Percentiles rank a stretch among this genome's conserved stretches.
phyloP scores from a whole-genome alignment of 2,113 vertebrate genomes.

The Etheostoma cragini region DNA sequence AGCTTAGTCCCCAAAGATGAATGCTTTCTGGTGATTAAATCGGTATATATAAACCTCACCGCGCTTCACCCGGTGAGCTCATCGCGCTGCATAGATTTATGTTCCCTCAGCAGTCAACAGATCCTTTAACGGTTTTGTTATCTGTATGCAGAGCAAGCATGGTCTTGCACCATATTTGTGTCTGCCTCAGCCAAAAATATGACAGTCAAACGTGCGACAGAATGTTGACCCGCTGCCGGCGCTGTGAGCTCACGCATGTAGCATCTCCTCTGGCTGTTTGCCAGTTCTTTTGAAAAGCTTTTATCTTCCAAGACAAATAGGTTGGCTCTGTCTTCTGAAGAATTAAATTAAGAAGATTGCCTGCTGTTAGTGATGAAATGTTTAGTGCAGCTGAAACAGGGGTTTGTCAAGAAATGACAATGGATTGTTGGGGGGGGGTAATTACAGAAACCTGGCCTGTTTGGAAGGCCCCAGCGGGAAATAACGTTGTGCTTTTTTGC shows the following conservation, averaged over 20 bases:
- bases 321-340: not conserved
- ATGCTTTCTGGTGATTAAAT: conserved; percentile 11
- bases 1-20: not conserved
- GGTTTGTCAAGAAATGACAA: not conserved
- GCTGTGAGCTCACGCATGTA: not conserved
- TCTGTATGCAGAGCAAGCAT: conserved; percentile 19
- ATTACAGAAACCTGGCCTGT: not conserved
- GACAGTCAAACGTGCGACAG: conserved; percentile 19
- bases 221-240: conserved; percentile 23
- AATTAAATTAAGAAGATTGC: not conserved
- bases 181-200: conserved; percentile 5
- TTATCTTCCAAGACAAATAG: conserved; percentile 26
- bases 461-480: no score
- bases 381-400: not conserved
- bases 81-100: conserved; percentile 1
- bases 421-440: not conserved
- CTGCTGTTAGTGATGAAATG: not conserved
- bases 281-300: conserved; percentile 32
- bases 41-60: conserved; percentile 1
- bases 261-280: conserved; percentile 3
- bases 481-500: no score
- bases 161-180: conserved; percentile 31
- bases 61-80: conserved; percentile 12
- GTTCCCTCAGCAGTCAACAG: not conserved
- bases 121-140: conserved; percentile 1